Conservation (phyloP, 2,113 vertebrate species). For the Oceanites oceanicus region DNA sequence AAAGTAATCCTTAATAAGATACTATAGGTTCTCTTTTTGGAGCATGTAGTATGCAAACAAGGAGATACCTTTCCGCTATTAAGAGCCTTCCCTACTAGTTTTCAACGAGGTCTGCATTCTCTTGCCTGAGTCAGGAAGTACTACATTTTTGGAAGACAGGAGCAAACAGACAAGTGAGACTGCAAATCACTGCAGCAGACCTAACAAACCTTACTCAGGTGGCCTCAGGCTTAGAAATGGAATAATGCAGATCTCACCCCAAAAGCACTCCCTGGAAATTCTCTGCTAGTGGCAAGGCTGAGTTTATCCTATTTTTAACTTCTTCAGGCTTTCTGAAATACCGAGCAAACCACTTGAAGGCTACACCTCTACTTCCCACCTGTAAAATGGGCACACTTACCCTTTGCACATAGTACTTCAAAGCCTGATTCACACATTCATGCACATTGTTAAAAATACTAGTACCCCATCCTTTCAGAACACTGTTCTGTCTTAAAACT, state of each 20-base stretch:
- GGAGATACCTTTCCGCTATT: background rate
- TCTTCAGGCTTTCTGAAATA: background rate
- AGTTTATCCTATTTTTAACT: background rate
- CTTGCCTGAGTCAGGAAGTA: background rate
- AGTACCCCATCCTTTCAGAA: background rate
- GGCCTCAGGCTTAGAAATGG: background rate
- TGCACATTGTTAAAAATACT: background rate
- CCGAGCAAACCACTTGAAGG: background rate
- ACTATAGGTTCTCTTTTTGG: background rate
- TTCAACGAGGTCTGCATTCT: background rate
- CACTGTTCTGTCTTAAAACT: background rate
- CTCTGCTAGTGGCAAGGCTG: background rate
- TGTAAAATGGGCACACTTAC: background rate
- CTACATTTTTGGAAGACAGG: background rate
- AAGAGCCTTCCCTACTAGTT: background rate
- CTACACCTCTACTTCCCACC: background rate
- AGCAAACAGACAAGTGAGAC: background rate
- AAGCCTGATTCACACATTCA: background rate
- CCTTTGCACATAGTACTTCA: background rate
- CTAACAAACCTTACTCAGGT: background rate
- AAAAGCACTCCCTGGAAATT: background rate
- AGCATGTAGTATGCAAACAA: background rate
- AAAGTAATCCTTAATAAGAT: background rate
- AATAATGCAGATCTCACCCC: background rate
- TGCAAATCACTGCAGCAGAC: background rate